Base-by-base conservation (phyloP, 2,797 vertebrate species). In the Pseudomugil tenellus region DNA sequence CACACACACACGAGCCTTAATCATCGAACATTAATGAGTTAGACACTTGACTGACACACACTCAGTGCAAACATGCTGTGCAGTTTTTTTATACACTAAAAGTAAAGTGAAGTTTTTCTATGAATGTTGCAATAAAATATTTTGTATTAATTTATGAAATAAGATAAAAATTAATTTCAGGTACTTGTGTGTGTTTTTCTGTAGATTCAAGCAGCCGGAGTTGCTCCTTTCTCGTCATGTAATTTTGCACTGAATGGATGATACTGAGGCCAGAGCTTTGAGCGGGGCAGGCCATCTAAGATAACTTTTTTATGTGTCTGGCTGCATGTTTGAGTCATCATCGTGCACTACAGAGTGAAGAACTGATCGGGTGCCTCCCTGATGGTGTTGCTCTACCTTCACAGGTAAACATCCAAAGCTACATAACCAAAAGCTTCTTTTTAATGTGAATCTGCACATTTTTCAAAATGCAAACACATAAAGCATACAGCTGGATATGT, bases 1-100 rank as follows among this genome's bases (percentile, higher is more conserved):
- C 63, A 57, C 29, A 43, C 70, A 25, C 29, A 57, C 21, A 23
- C n/a, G 41, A 10, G 7, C 57, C 59, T 66, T 61, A 59, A 76
- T 64, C 72, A 63, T 6, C 62, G 56, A 74, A 73, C 61, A 63
- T 69, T 65, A 81, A 80, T 84, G 69, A 85, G 76, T 86, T 69
- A 83, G 72, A 62, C 54, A 55, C 43, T 65, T 62, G 51, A 67
- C 32, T 29, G 14, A 16, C 35, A 43, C 29, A 32, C 39, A 63
- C 37, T 17, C 58, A 31, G 23, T 41, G 23, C 34, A 13, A 23
- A 55, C 17, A 35, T 41, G 13, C 26, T n/a, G 26, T 46, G 21
- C 34, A 39, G 26, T 46, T 51, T 21, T 49, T 48, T 62, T 6
- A 26, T 2, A 4, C 1, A 26, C 49, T 19, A 19, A 0, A 39